Base-by-base conservation (phyloP, 2,797 vertebrate species). In the Microctenopoma stevenorrisi region DNA sequence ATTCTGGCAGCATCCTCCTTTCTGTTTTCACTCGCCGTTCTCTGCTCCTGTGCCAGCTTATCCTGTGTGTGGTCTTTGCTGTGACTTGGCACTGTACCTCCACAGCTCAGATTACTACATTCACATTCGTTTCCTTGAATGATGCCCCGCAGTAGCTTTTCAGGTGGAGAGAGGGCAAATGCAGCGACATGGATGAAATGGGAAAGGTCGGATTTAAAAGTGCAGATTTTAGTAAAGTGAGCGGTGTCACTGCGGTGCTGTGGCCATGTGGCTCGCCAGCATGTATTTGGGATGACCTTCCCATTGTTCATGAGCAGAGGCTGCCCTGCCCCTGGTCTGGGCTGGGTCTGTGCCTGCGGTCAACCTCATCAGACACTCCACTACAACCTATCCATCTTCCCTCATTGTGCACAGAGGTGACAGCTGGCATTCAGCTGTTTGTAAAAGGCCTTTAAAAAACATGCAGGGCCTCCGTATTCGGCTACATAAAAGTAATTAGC, bases 401-500 rank as follows among this genome's bases (percentile, higher is more conserved):
- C 89, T 95, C 83, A 89, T 85, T 89, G 93, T 91, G 94, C 94
- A 89, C 91, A 54, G 72, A 88, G 91, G 92, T 92, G 96, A 97
- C 97, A 99, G 96, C 97, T 98, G 97, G 97, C 95, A 95, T 95
- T 96, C 91, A 92, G 94, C 95, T 95, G 95, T 95, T 96, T 95
- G 93, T 95, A 92, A 94, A 94, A 94, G 94, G 94, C 94, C 93
- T 95, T 96, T 95, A 94, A 95, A 94, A 94, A 94, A 94, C 92
- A 95, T 78, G 94, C 94, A 91, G 95, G 93, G 94, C 94, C 95
- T 95, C 88, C 76, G 84, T 96, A 94, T 94, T 93, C 94, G 80
- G 95, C 89, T 92, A 95, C 91, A 97, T 96, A 95, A 97, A 97
- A 97, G 97, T 97, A 98, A 99, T 99, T 99, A 98, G 97, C 96